A percentile compares a stretch with the other conserved stretches of the same genome.
phyloP scores from a whole-genome alignment of 2,888 invertebrate genomes.

The Helobdella robusta region DNA sequence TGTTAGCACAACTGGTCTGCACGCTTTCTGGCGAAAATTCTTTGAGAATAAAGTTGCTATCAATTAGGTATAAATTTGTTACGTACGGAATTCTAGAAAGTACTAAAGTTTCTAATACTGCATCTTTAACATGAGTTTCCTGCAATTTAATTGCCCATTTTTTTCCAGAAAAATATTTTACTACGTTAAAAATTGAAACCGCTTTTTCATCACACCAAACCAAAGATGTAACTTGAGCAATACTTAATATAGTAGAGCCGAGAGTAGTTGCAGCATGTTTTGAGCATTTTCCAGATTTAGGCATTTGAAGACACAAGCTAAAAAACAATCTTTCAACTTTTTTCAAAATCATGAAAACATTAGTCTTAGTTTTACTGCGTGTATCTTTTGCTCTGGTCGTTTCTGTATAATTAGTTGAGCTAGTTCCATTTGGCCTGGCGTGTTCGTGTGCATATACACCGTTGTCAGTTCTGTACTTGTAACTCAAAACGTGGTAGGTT shows the following conservation, averaged over 20 bases:
- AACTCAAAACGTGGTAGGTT: conserved; percentile 32
- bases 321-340: conserved; percentile 35
- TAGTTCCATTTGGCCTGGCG: not conserved
- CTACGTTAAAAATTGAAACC: conserved; percentile 27
- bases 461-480: conserved; percentile 32
- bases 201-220: conserved; percentile 34
- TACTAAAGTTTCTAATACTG: conserved; percentile 33
- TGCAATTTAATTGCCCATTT: conserved; percentile 29
- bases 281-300: conserved; percentile 30
- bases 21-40: conserved; percentile 21
- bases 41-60: conserved; percentile 32
- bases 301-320: conserved; percentile 32
- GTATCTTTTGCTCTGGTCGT: conserved; percentile 14
- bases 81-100: conserved; percentile 33
- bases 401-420: conserved; percentile 3
- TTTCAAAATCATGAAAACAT: conserved; percentile 28
- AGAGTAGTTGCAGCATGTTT: conserved; percentile 29
- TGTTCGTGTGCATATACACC: conserved; percentile 24
- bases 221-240: conserved; percentile 30
- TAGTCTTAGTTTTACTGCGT: not conserved
- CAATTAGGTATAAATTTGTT: conserved; percentile 31
- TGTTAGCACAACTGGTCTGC: too few species aligned
- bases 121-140: conserved; percentile 29
- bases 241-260: conserved; percentile 27
- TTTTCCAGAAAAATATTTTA: conserved; percentile 33